These are phyloP conservation scores for Camponotus vicinus DNA, from an alignment of 1,140 invertebrate species.

Conservation along the genomic window DNA sequence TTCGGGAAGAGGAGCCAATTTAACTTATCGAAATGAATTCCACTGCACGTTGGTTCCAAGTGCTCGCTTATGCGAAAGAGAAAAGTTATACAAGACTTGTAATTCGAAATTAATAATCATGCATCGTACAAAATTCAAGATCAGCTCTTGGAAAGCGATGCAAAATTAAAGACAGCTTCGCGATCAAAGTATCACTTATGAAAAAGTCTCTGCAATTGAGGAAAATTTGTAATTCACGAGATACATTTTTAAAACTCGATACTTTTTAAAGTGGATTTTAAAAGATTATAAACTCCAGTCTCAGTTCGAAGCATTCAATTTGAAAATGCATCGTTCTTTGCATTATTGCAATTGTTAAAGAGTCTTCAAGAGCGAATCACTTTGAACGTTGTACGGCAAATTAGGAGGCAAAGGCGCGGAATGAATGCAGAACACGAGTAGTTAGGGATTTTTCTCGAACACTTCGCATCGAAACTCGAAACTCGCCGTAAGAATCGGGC, in stretches of 20 bases:
- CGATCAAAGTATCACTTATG: not conserved
- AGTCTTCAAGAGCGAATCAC: not conserved
- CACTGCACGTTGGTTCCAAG: not conserved
- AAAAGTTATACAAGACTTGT: not conserved
- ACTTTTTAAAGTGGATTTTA: not conserved
- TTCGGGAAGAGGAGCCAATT: not conserved
- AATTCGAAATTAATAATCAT: not conserved
- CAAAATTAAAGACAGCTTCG: not conserved
- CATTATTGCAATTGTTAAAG: not conserved
- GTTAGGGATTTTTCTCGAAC: constrained; percentile 15
- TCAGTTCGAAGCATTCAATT: not conserved
- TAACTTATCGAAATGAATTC: not conserved
- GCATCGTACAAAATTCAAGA: not conserved
- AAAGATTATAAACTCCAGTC: not conserved
- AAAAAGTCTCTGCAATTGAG: not conserved
- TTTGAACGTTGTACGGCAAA: not conserved
- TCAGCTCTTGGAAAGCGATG: not conserved
- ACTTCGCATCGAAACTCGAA: constrained; percentile 26
- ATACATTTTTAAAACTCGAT: not conserved
- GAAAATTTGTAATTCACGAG: not conserved
- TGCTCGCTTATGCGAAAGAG: not conserved
- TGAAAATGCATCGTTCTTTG: not conserved
- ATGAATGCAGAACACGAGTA: not conserved
- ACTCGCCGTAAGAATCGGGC: constrained; percentile 55
- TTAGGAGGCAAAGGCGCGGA: not conserved